Conservation (phyloP, 1,140 invertebrate genomes). For the Rhyzopertha dominica region DNA sequence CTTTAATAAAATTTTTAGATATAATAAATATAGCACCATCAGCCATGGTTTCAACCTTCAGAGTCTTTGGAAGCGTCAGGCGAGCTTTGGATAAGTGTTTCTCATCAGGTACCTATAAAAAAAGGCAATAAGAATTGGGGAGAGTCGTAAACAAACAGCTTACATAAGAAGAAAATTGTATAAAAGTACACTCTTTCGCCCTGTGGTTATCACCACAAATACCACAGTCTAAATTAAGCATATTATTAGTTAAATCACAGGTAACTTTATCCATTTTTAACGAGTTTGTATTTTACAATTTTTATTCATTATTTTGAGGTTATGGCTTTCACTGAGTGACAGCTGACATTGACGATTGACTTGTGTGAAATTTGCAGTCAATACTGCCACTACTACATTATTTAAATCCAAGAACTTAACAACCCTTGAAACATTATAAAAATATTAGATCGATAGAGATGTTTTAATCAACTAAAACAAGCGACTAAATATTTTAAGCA, state of each 20-base stretch:
- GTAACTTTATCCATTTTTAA: too few species aligned
- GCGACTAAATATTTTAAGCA: too few species aligned
- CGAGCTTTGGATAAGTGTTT: slow-evolving; percentile 34
- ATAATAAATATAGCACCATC: slow-evolving; percentile 29
- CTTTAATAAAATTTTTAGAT: slow-evolving; percentile 23
- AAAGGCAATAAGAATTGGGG: slow-evolving; percentile 5
- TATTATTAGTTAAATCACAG: slow-evolving; percentile 1
- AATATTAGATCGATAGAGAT: too few species aligned
- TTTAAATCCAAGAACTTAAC: too few species aligned
- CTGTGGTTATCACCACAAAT: slow-evolving; percentile 35
- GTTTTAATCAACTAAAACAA: too few species aligned
- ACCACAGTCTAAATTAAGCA: slow-evolving; percentile 18
- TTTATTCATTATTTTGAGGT: too few species aligned
- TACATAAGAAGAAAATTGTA: slow-evolving; percentile 26
- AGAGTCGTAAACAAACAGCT: slow-evolving; percentile 2
- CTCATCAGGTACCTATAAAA: slow-evolving; percentile 34
- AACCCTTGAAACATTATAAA: too few species aligned
- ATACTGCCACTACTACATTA: too few species aligned
- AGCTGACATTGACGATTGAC: too few species aligned
- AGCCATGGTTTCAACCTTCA: slow-evolving; percentile 32
- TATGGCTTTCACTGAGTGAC: too few species aligned
- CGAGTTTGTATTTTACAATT: too few species aligned
- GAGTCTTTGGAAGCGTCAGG: slow-evolving; percentile 32
- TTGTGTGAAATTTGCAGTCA: too few species aligned
- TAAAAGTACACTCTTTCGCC: slow-evolving; percentile 23